Conservation (phyloP, 2,888 invertebrate species). For the Masnerella sp. region DNA sequence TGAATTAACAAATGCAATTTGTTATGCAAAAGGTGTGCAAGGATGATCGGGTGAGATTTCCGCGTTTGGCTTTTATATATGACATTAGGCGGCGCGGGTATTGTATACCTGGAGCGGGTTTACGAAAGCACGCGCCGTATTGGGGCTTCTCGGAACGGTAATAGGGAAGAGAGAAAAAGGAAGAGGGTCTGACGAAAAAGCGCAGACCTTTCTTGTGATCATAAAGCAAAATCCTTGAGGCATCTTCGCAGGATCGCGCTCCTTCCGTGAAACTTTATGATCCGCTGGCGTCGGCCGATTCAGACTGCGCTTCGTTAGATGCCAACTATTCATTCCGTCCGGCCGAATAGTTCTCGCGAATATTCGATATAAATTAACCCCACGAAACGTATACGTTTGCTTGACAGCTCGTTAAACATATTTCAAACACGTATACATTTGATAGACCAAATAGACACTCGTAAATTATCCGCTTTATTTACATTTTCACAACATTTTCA, state of each 20-base stretch:
- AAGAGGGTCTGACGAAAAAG: constrained; percentile 60
- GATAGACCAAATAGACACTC: constrained; percentile 8
- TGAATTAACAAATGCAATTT: too few relatives aligned
- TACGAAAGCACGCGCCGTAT: constrained; percentile 45
- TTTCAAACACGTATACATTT: constrained; percentile 12
- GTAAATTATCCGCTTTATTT: constrained; percentile 9
- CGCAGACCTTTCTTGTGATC: constrained; percentile 65
- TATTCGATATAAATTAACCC: constrained; percentile 44
- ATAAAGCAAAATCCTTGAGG: constrained; percentile 70
- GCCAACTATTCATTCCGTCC: constrained; percentile 21
- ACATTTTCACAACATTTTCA: too few relatives aligned
- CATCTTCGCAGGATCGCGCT: constrained; percentile 65
- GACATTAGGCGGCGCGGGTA: constrained; percentile 13
- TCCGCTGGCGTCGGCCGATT: constrained; percentile 41
- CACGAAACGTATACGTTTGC: constrained; percentile 16
- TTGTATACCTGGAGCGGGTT: constrained; percentile 50
- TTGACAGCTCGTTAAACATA: constrained; percentile 27
- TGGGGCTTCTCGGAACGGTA: constrained; percentile 62
- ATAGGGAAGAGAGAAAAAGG: constrained; percentile 50
- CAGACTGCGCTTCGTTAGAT: constrained; percentile 43
- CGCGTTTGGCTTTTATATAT: constrained; percentile 49
- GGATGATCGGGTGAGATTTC: constrained; percentile 39
- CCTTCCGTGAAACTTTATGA: constrained; percentile 67
- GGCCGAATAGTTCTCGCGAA: constrained; percentile 44
- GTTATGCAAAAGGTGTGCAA: not conserved